Evolutionary conservation across 2,888 invertebrate species (phyloP).

Genomic region (Sycophila texana): DNA sequence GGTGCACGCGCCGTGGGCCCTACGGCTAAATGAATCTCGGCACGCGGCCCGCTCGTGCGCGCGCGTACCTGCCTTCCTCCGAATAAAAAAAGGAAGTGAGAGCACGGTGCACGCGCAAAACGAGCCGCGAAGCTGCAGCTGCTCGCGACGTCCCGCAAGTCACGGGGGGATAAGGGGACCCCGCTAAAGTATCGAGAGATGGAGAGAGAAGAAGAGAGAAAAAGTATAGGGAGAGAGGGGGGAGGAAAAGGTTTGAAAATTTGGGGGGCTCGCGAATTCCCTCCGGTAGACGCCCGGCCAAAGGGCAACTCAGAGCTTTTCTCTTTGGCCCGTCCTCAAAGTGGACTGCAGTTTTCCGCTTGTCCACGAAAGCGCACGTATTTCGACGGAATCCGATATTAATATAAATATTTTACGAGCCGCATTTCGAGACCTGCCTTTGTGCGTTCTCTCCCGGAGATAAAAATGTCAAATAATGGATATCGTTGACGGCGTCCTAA

Average conservation of each 20-base stretch:
- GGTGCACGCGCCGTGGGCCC: not conserved
- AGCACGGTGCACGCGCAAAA: slow-evolving; percentile 9
- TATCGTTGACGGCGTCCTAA: not conserved
- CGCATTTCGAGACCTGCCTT: slow-evolving; percentile 20
- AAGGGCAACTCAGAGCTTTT: slow-evolving; percentile 13
- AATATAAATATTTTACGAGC: slow-evolving; percentile 51
- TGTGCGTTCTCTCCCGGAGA: slow-evolving; percentile 1
- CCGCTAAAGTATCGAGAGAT: slow-evolving; percentile 27
- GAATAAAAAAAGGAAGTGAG: slow-evolving; percentile 25
- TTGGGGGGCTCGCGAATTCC: slow-evolving; percentile 6
- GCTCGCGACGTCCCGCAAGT: slow-evolving; percentile 33
- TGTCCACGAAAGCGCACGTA: not conserved
- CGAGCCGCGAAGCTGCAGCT: slow-evolving; percentile 29
- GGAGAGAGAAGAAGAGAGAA: not conserved
- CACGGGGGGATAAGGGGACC: slow-evolving; percentile 28
- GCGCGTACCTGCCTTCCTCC: not conserved
- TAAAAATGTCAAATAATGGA: slow-evolving; percentile 10
- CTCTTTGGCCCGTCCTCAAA: slow-evolving; percentile 1
- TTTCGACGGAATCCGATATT: slow-evolving; percentile 51
- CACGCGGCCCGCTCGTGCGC: slow-evolving; percentile 30
- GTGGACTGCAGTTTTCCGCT: not conserved
- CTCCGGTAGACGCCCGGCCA: not conserved
- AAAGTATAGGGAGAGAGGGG: not conserved
- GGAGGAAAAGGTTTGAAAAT: not conserved
- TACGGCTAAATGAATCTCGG: slow-evolving; percentile 49